Percentiles rank a stretch among this genome's conserved stretches.
Conservation (phyloP, 2,888 invertebrate species). For the Tiliacea citrago region DNA sequence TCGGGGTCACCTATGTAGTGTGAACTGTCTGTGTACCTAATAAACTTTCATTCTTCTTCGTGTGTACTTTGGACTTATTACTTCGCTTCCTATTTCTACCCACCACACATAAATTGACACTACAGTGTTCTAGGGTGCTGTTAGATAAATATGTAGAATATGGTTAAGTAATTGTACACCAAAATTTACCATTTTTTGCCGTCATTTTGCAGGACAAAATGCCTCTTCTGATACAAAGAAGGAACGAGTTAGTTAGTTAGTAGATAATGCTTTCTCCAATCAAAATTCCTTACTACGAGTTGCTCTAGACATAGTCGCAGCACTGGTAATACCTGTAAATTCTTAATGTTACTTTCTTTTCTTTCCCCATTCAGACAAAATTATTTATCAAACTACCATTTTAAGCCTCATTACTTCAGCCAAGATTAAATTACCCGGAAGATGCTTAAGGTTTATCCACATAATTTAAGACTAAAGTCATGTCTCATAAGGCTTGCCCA, state of each 20-base stretch:
- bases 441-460: conserved; percentile 16
- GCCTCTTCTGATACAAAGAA: background rate
- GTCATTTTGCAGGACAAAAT: background rate
- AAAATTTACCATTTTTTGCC: background rate
- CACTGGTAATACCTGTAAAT: background rate
- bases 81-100: no score
- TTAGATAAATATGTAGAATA: background rate
- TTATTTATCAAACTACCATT: conserved; percentile 13
- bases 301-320: background rate
- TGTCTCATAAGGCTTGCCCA: conserved; percentile 13
- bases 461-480: conserved; percentile 21
- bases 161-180: background rate
- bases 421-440: conserved; percentile 26
- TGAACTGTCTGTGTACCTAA: no score
- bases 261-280: no score
- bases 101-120: no score
- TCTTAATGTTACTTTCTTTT: background rate
- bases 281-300: background rate
- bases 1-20: no score
- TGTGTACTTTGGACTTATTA: no score
- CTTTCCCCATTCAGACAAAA: background rate
- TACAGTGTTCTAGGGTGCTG: no score
- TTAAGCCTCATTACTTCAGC: conserved; percentile 17
- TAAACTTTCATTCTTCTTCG: no score
- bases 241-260: background rate